Evolutionary conservation across 37 sponge, comb jelly and placozoan genomes (phyloP), one percentile per base, ranked within the genome.

Genomic region (Hexactinellida sp.): DNA sequence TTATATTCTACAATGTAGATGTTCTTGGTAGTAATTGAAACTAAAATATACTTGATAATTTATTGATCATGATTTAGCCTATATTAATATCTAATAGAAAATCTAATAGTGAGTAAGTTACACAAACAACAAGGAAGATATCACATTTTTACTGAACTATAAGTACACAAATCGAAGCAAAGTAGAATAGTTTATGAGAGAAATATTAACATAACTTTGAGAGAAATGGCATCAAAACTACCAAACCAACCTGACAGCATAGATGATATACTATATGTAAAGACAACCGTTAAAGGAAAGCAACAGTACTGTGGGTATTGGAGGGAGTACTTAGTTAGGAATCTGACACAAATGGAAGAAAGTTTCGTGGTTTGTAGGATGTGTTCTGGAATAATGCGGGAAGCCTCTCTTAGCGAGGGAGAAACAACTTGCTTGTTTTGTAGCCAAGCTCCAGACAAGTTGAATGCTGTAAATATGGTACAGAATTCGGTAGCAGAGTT

Each of bases 191-290:
- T n/a, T n/a, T n/a, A n/a, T n/a, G n/a, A n/a, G n/a, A n/a, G n/a
- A n/a, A n/a, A n/a, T n/a, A n/a, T n/a, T n/a, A n/a, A n/a, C n/a
- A n/a, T n/a, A n/a, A n/a, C n/a, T n/a, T n/a, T n/a, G n/a, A n/a
- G n/a, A n/a, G n/a, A n/a, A 23, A 63, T 63, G 76, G 76, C 76
- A 63, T 63, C 76, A 21, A 63, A 63, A 63, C 76, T 25, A 63
- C 32, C 34, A 21, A 23, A 7, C 5, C 28, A 3, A 63, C 76
- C 76, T 63, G 76, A 63, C 76, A 63, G 5, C 76, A 63, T 23
- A n/a, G 76, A 63, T 32, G 76, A 63, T 28, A 7, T 63, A 1
- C 76, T 63, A 3, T 63, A 63, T n/a, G 76, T 63, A 7, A 63
- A 63, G 76, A 63, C 3, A 7, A 21, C 34, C 13, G 34, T 32